These are phyloP conservation scores for Oophaga sylvatica DNA, from an alignment of 2,797 vertebrate genomes.

Conservation along the genomic window DNA sequence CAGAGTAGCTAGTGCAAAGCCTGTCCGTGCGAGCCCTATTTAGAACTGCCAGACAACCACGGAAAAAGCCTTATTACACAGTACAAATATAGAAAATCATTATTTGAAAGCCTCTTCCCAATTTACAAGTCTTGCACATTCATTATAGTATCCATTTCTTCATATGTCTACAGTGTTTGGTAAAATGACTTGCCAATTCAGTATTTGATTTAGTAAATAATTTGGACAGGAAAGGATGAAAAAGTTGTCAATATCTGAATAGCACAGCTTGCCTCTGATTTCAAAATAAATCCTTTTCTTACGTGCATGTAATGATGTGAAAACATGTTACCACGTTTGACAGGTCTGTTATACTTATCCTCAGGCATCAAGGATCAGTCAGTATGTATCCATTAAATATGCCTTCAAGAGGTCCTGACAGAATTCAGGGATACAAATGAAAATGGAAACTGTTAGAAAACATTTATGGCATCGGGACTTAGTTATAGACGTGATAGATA, in stretches of 20 bases:
- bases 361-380: constrained; percentile 47
- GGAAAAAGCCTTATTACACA: not conserved
- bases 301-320: constrained; percentile 46
- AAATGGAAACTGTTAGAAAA: constrained; percentile 2
- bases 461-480: not conserved
- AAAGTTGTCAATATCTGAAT: constrained; percentile 9
- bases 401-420: constrained; percentile 35
- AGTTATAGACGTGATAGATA: not conserved
- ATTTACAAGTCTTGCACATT: not conserved
- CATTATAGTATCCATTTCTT: constrained; percentile 1
- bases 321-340: constrained; percentile 40
- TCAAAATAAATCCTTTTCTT: constrained; percentile 25
- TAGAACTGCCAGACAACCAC: too few species aligned
- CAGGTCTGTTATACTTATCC: constrained; percentile 45
- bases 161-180: not conserved
- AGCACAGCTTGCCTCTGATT: not conserved
- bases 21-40: too few species aligned
- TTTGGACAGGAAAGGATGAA: not conserved
- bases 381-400: constrained; percentile 46
- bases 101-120: not conserved
- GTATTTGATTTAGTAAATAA: not conserved
- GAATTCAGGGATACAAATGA: constrained; percentile 26
- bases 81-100: not conserved
- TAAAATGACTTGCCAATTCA: not conserved
- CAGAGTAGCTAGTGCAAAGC: too few species aligned